A percentile compares a stretch with the other conserved stretches of the same genome.
Evolutionary conservation across 2,797 vertebrate species (phyloP).

Genomic region (Sebastes reedi): DNA sequence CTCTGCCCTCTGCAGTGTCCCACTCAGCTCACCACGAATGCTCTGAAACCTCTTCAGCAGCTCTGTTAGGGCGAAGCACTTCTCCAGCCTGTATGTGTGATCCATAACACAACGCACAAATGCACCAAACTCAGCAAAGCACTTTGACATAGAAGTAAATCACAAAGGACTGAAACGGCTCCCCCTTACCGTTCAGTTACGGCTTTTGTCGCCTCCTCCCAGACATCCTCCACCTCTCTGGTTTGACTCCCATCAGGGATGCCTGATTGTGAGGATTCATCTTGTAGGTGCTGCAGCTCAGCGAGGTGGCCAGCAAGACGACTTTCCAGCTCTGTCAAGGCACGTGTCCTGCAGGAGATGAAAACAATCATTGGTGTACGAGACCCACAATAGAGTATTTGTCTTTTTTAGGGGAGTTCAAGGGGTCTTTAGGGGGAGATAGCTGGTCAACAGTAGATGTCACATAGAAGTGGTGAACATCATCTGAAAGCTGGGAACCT

Average conservation of each 20-base stretch:
- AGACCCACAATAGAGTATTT: no score
- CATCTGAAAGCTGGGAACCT: no score
- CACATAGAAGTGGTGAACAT: no score
- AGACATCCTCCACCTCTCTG: slow-evolving; percentile 73
- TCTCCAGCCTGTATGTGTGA: slow-evolving; percentile 82
- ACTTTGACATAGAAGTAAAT: background rate
- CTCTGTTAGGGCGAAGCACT: slow-evolving; percentile 83
- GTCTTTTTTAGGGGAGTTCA: fast-evolving
- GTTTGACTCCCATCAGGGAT: slow-evolving; percentile 43
- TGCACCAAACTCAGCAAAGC: background rate
- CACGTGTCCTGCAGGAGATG: slow-evolving; percentile 79
- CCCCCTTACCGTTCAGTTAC: slow-evolving; percentile 83
- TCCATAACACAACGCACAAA: slow-evolving; percentile 6
- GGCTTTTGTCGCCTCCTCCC: slow-evolving; percentile 81
- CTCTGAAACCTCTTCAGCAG: slow-evolving; percentile 90
- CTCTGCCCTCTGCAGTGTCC: slow-evolving; percentile 89
- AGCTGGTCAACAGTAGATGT: no score
- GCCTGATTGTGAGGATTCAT: slow-evolving; percentile 60
- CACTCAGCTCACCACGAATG: slow-evolving; percentile 79
- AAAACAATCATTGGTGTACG: background rate
- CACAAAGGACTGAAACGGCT: background rate
- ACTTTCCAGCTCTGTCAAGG: slow-evolving; percentile 82
- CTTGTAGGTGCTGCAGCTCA: slow-evolving; percentile 81
- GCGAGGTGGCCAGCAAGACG: slow-evolving; percentile 74
- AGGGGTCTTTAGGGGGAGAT: no score